Evolutionary conservation across 2,113 vertebrate genomes (phyloP).

Genomic region (Oxyruncus cristatus): DNA sequence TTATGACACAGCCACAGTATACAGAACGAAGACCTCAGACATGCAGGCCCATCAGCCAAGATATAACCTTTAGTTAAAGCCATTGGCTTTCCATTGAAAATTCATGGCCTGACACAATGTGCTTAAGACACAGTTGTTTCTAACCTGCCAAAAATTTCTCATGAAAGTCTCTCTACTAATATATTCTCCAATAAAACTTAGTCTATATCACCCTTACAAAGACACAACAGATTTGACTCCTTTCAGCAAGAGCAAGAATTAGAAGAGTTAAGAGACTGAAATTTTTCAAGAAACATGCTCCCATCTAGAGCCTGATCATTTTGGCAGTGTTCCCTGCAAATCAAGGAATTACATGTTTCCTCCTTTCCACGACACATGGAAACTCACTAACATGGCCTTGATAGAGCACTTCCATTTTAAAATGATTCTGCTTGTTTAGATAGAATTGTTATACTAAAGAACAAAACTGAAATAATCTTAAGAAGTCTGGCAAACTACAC

Average conservation of each 20-base stretch:
- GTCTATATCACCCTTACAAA: neutral
- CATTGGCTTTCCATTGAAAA: neutral
- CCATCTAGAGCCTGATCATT: neutral
- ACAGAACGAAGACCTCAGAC: neutral
- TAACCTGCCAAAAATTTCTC: neutral
- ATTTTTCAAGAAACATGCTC: neutral
- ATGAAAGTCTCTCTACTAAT: neutral
- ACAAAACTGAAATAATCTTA: neutral
- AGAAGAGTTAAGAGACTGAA: neutral
- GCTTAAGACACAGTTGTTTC: neutral
- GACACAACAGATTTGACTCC: neutral
- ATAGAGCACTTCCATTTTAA: neutral
- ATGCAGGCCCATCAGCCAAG: neutral
- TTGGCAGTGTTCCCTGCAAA: neutral
- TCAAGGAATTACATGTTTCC: neutral
- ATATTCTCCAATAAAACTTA: neutral
- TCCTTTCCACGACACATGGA: neutral
- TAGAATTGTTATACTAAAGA: neutral
- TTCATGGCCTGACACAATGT: neutral
- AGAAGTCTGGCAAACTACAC: neutral
- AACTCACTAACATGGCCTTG: neutral
- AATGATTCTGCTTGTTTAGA: neutral
- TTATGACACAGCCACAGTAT: neutral
- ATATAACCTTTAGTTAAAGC: neutral
- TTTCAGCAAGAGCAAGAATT: neutral